These are phyloP conservation scores for Willowsia nigromaculata DNA, from an alignment of 2,888 invertebrate species.

Conservation along the genomic window DNA sequence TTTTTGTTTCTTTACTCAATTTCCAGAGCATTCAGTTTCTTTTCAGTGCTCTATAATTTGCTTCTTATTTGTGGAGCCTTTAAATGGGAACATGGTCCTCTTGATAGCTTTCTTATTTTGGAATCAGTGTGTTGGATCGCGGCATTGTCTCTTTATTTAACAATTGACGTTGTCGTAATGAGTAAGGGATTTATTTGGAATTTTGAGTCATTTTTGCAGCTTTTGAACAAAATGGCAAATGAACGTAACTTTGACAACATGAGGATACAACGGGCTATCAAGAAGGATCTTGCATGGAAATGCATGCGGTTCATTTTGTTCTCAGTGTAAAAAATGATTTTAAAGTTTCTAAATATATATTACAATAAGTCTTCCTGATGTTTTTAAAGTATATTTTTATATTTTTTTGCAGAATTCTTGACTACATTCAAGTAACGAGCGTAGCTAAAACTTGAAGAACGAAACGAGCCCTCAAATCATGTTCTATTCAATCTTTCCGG, in stretches of 20 bases:
- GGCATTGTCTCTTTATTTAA: background rate
- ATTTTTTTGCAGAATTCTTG: background rate
- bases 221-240: background rate
- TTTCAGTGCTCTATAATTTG: background rate
- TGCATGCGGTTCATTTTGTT: slow-evolving; percentile 10
- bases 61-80: background rate
- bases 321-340: background rate
- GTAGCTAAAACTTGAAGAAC: background rate
- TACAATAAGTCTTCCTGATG: background rate
- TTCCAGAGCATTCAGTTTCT: background rate
- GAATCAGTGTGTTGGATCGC: background rate
- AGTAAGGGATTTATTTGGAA: background rate
- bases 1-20: no score
- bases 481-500: background rate
- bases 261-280: background rate
- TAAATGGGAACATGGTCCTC: background rate
- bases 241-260: background rate
- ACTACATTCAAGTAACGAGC: background rate
- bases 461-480: background rate
- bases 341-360: no score
- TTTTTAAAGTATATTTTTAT: background rate
- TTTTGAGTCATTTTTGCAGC: background rate
- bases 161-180: background rate
- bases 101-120: background rate
- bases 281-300: background rate